Conservation (phyloP, 2,888 invertebrate species). For the Lepidocyrtoides sp. region DNA sequence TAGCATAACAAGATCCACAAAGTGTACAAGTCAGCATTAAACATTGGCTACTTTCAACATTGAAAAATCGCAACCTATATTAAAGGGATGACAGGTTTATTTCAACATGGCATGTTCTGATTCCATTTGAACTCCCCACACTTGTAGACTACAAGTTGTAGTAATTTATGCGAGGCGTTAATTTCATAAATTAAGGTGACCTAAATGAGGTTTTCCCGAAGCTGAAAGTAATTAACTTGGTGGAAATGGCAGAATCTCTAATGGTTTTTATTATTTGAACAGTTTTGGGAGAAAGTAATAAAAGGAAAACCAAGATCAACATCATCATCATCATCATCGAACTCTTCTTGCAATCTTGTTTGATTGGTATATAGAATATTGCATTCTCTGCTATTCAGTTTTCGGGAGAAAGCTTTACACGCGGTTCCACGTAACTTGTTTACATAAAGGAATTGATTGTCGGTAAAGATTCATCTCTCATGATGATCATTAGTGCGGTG, state of each 20-base stretch:
- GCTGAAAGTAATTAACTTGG: constrained; percentile 70
- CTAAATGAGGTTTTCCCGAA: constrained; percentile 59
- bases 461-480: constrained; percentile 55
- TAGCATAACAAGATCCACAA: too few relatives aligned
- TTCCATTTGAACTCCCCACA: neutral
- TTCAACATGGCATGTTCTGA: neutral
- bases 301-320: neutral
- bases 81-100: neutral
- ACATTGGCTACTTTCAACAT: neutral
- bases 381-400: too few relatives aligned
- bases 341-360: neutral
- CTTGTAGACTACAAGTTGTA: neutral
- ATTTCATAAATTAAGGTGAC: constrained; percentile 72
- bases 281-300: neutral
- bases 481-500: constrained; percentile 46
- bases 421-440: too few relatives aligned
- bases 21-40: too few relatives aligned
- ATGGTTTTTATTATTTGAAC: constrained; percentile 20
- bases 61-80: neutral
- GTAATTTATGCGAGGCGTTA: constrained; percentile 28
- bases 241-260: constrained; percentile 30
- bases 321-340: neutral
- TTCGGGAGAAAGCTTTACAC: too few relatives aligned
- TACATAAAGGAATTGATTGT: constrained; percentile 30
- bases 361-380: too few relatives aligned